A percentile compares a stretch with the other conserved stretches of the same genome.
Evolutionary conservation across 92 coral and sea anemone genomes (phyloP).

Genomic region (Phenganax stokvisi): DNA sequence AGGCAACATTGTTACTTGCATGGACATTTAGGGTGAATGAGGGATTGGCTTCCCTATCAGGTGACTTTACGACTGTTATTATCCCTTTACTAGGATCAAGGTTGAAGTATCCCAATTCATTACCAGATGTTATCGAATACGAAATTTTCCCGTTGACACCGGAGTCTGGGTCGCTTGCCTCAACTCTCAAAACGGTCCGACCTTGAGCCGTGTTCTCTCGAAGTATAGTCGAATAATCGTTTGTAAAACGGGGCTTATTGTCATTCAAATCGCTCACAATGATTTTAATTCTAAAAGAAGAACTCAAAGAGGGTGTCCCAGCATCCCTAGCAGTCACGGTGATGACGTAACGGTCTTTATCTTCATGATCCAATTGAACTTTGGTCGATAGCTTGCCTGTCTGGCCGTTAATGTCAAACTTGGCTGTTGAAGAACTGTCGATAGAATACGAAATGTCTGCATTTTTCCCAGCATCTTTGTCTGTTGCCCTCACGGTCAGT

Average conservation of each 20-base stretch:
- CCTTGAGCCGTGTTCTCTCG: slow-evolving; percentile 74
- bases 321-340: slow-evolving; percentile 73
- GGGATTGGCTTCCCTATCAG: slow-evolving; percentile 60
- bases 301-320: slow-evolving; percentile 79
- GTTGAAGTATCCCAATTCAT: slow-evolving; percentile 26
- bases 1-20: slow-evolving; percentile 65
- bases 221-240: slow-evolving; percentile 50
- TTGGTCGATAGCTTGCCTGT: slow-evolving; percentile 65
- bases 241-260: slow-evolving; percentile 65
- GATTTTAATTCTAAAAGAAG: slow-evolving; percentile 55
- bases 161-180: slow-evolving; percentile 74
- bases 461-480: slow-evolving; percentile 69
- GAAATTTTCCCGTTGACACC: slow-evolving; percentile 68
- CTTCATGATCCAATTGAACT: slow-evolving; percentile 61
- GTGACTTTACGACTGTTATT: slow-evolving; percentile 52
- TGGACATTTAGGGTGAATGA: slow-evolving; percentile 53
- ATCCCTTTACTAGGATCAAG: slow-evolving; percentile 45
- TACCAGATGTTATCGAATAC: slow-evolving; percentile 60
- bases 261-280: slow-evolving; percentile 77
- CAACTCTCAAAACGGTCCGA: slow-evolving; percentile 52
- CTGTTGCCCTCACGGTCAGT: slow-evolving; percentile 65
- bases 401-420: slow-evolving; percentile 56
- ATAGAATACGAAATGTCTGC: slow-evolving; percentile 64
- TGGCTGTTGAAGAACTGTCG: slow-evolving; percentile 52
- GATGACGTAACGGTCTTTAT: slow-evolving; percentile 51